Evolutionary conservation across 1,140 invertebrate genomes (phyloP).

Genomic region (Linepithema humile): DNA sequence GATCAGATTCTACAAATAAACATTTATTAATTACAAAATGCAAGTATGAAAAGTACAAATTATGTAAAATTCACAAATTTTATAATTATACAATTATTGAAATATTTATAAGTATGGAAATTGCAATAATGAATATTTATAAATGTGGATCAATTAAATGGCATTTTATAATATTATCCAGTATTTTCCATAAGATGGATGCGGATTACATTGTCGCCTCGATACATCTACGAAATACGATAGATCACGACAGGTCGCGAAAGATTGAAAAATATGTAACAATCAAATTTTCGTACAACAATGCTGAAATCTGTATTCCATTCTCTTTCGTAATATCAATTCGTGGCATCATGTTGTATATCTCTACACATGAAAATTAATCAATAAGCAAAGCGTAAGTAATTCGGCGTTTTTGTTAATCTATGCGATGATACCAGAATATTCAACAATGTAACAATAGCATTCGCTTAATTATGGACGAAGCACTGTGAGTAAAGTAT

Average conservation of each 20-base stretch:
- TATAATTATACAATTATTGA: background rate
- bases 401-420: slow-evolving; percentile 26
- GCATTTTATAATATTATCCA: background rate
- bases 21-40: background rate
- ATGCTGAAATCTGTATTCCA: slow-evolving; percentile 8
- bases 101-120: background rate
- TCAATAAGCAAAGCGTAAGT: slow-evolving; percentile 6
- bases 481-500: background rate
- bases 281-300: slow-evolving; percentile 53
- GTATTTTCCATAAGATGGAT: slow-evolving; percentile 28
- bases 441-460: slow-evolving; percentile 9
- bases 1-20: background rate
- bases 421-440: slow-evolving; percentile 23
- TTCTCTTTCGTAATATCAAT: background rate
- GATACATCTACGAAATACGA: too few species aligned
- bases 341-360: background rate
- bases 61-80: background rate
- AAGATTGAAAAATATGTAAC: slow-evolving; percentile 64
- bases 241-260: slow-evolving; percentile 24
- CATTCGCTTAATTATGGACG: slow-evolving; percentile 32
- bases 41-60: background rate
- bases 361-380: slow-evolving; percentile 1
- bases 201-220: too few species aligned
- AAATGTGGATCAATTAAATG: background rate
- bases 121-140: background rate